These are phyloP conservation scores for Rhagonycha fulva DNA, from an alignment of 2,888 invertebrate genomes.

Conservation along the genomic window DNA sequence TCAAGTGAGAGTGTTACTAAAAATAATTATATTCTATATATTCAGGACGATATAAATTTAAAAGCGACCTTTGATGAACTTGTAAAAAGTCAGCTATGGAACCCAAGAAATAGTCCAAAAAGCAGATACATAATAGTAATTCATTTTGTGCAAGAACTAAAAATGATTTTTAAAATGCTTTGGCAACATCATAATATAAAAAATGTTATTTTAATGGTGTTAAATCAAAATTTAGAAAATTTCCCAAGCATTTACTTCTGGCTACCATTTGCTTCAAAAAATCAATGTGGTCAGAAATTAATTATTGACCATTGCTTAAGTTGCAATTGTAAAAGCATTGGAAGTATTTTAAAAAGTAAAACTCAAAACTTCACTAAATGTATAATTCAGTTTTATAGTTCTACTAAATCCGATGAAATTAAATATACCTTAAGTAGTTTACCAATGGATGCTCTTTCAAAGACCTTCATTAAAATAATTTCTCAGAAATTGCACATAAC, in stretches of 20 bases:
- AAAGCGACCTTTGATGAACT: not conserved
- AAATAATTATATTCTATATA: no score
- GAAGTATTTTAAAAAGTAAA: no score
- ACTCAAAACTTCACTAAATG: no score
- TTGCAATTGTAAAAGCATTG: not conserved
- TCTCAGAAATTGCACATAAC: not conserved
- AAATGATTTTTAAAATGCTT: not conserved
- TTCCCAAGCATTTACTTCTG: not conserved
- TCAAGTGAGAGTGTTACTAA: no score
- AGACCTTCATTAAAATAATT: not conserved
- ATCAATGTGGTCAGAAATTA: not conserved
- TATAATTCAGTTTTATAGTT: no score
- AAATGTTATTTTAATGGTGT: not conserved
- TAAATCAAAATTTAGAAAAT: not conserved
- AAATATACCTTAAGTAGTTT: not conserved
- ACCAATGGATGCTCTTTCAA: not conserved
- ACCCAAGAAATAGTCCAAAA: not conserved
- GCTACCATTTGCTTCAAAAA: not conserved
- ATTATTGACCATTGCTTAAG: not conserved
- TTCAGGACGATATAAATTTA: not conserved
- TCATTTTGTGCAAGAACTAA: not conserved
- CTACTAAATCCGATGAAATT: no score
- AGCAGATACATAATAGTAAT: not conserved
- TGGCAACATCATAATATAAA: not conserved
- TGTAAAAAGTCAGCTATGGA: not conserved